A percentile compares a stretch with the other conserved stretches of the same genome.
phyloP scores from a whole-genome alignment of 2,113 vertebrate species.

The Kobus ellipsiprymnus region DNA sequence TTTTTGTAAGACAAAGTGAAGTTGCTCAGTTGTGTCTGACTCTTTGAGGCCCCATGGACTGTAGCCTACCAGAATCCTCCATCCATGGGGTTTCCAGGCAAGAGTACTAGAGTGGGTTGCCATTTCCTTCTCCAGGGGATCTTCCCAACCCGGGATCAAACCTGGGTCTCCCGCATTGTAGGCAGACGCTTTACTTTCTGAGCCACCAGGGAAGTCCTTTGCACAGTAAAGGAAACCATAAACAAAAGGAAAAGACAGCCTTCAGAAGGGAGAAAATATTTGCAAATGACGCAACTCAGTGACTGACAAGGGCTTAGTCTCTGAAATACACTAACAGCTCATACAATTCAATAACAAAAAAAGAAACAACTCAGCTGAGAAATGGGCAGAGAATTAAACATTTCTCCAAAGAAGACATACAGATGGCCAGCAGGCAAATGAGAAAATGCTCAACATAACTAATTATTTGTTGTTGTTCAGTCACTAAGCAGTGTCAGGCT shows the following conservation, averaged over 20 bases:
- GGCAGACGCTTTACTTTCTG: background rate
- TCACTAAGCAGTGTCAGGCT: background rate
- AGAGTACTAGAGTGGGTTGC: background rate
- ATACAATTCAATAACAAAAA: background rate
- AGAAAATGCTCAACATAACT: background rate
- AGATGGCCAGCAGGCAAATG: background rate
- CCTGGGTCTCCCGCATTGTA: background rate
- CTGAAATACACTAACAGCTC: background rate
- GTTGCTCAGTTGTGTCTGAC: background rate
- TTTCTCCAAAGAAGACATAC: background rate
- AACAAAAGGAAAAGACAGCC: background rate
- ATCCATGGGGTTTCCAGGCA: background rate
- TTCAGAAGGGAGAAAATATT: background rate
- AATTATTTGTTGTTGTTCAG: background rate
- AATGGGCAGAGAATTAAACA: background rate
- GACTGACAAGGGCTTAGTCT: background rate
- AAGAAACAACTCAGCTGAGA: background rate
- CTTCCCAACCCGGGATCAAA: background rate
- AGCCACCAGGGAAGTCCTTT: background rate
- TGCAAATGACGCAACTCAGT: background rate
- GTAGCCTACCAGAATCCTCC: background rate
- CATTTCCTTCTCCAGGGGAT: background rate
- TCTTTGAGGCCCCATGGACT: background rate
- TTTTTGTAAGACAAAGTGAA: background rate
- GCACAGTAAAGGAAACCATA: background rate